Conservation (phyloP, 2,113 vertebrate species). For the Tricholaema leucomelas region DNA sequence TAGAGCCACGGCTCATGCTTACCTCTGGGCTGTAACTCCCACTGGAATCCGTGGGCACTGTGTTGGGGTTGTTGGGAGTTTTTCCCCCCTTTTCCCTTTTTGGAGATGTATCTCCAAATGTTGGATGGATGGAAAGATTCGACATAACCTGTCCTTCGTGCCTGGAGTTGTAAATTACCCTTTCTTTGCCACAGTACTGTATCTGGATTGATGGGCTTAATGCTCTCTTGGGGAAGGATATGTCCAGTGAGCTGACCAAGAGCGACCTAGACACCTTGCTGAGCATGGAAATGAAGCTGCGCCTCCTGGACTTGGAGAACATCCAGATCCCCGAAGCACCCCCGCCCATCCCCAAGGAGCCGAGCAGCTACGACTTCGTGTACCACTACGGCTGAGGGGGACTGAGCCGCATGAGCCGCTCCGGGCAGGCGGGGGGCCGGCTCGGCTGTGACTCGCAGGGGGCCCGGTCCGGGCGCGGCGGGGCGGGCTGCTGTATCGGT, state of each 20-base stretch:
- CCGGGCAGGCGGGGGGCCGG: neutral
- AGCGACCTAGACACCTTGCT: conserved; percentile 96
- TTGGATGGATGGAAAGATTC: neutral
- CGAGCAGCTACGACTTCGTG: conserved; percentile 97
- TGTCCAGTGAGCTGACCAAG: conserved; percentile 95
- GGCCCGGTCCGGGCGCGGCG: neutral
- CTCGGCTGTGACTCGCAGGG: neutral
- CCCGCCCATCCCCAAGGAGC: conserved; percentile 93
- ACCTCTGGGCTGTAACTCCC: neutral
- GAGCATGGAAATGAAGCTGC: conserved; percentile 99
- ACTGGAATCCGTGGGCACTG: neutral
- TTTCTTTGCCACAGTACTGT: conserved; percentile 84
- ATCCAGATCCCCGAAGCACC: conserved; percentile 94
- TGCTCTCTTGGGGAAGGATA: conserved; percentile 93
- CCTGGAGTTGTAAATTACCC: neutral
- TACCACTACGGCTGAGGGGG: conserved; percentile 92
- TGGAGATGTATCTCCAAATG: neutral
- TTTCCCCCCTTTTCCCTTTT: neutral
- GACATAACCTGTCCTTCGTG: too few species aligned
- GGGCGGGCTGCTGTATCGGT: neutral
- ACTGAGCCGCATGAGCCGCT: neutral
- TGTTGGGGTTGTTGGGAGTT: neutral
- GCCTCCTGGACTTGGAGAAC: conserved; percentile 96
- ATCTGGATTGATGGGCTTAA: conserved; percentile 96
- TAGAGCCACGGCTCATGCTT: neutral